Base-by-base conservation (phyloP, 2,888 invertebrate genomes). In the Epirrhoe alternata region DNA sequence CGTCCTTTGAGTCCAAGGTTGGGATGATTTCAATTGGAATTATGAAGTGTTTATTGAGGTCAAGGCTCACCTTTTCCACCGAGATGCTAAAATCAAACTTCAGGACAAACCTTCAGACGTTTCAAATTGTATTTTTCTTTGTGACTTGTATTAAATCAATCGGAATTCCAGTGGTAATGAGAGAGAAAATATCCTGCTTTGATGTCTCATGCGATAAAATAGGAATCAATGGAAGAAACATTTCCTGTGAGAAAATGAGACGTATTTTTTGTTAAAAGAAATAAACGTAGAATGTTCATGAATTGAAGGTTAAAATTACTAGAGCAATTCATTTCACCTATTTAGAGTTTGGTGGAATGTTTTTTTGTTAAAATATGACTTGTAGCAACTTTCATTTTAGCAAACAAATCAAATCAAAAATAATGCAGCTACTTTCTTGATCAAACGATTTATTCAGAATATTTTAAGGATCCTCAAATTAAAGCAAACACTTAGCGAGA, bases 121-220 rank as follows among this genome's bases (percentile, higher is more conserved):
- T 69, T 78, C 64, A 74, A 79, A 78, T 78, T 77, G 76, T 74
- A 75, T 76, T 79, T 78, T 79, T 80, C 72, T 77, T 69, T 75
- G 76, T 68, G 76, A 72, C 67, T 80, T 78, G 77, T 74, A 75
- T 81, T 81, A 80, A 80, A 83, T 82, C 78, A 77, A 79, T 83
- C 80, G 84, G 79, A 82, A 81, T 78, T 77, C 70, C 74, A 74
- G 74, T 73, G 76, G 76, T 81, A 81, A 83, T 82, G 79, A 82
- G 73, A 76, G 69, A 70, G 73, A 73, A 24, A 75, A 77, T 76
- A 73, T 74, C 68, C 72, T 64, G 67, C 64, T 70, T 76, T 76
- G 75, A 71, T 71, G 75, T 73, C 59, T 72, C 71, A 71, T 66
- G 72, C 64, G 72, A 72, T 76, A 71, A 80, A 75, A 73, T 74